Base-by-base conservation (phyloP, 1,140 invertebrate genomes). In the Oryctes rhinoceros region DNA sequence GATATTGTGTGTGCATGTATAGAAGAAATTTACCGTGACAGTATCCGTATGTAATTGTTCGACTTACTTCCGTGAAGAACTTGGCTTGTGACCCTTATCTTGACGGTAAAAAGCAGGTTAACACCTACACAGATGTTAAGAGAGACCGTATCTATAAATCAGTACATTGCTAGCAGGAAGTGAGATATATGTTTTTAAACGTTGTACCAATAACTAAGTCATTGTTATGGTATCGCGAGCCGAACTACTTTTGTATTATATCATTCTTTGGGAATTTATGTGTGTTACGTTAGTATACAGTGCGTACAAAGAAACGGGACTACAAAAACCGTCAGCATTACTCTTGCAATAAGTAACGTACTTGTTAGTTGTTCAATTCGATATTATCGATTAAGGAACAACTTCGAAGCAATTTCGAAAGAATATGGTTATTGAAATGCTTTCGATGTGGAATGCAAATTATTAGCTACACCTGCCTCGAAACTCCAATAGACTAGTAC, bases 21-120 rank as follows among this genome's bases (percentile, higher is more conserved):
- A 71, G 65, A 71, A 37, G 65, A 37, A 71, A 71, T 37, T 35
- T 71, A 24, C 24, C 65, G 65, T 71, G 65, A 71, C 65, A 71
- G 65, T 71, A 37, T 71, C 20, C 65, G 65, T 71, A 71, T 71
- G 65, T 71, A 71, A 71, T 71, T 71, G 65, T 71, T 71, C 65
- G 65, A 71, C 65, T 71, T 30, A 71, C 65, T 71, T 71, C 65
- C 65, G 65, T 71, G 65, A 71, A 71, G 65, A 71, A 24, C 65
- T 71, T 71, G 20, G 65, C 15, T 71, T 71, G 65, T 71, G 65
- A 71, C 65, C 65, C 65, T 71, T 71, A 35, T 71, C 65, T 71
- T 9, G 65, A 24, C 35, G 65, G 24, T 71, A 71, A 71, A 71
- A 71, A 71, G 65, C 65, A 71, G 65, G 65, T 71, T 71, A 71